Base-by-base conservation (phyloP, 2,113 vertebrate genomes). In the Daboia siamensis region DNA sequence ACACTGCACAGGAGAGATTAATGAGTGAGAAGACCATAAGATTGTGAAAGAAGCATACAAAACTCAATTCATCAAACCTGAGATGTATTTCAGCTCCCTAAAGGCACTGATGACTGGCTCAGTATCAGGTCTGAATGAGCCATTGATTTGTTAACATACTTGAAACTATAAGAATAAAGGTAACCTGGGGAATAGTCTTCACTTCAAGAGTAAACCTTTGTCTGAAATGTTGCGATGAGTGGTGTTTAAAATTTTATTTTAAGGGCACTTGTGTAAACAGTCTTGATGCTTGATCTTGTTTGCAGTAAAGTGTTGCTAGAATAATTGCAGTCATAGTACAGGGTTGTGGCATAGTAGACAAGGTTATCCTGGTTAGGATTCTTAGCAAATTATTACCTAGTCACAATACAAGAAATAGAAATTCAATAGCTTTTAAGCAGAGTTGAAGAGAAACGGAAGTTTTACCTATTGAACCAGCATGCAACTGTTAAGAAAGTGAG, bases 1-100 rank as follows among this genome's bases (percentile, higher is more conserved):
- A 51, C 64, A 64, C 89, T 89, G 94, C 80, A 91, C 88, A 52
- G 90, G 92, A 88, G 89, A 95, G 91, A 94, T 94, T 93, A 93
- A 95, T 93, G 69, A 26, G 69, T 56, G 80, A 8, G 10, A 80
- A 52, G 85, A 48, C 48, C 90, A 24, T 54, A 84, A 33, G 92
- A 74, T 86, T 91, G 84, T 56, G 94, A 29, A 90, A 88, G 64
- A 86, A 87, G 46, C 13, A 94, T 89, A 92, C 93, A 89, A 94
- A 94, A 94, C 3, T 0, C 26, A 91, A 13, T 96, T 95, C 91
- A 95, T 93, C 92, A 92, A 87, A 33, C 86, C 91, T 29, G 87
- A 29, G 85, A 74, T 59, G 61, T 29, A 92, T 89, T 59, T 94
- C 86, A 87, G 13, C 21, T 94, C 46, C 92, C 94, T 39, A 88